Percentiles rank a stretch among this genome's conserved stretches.
Evolutionary conservation across 2,113 vertebrate species (phyloP).

Genomic region (Cavia porcellus): DNA sequence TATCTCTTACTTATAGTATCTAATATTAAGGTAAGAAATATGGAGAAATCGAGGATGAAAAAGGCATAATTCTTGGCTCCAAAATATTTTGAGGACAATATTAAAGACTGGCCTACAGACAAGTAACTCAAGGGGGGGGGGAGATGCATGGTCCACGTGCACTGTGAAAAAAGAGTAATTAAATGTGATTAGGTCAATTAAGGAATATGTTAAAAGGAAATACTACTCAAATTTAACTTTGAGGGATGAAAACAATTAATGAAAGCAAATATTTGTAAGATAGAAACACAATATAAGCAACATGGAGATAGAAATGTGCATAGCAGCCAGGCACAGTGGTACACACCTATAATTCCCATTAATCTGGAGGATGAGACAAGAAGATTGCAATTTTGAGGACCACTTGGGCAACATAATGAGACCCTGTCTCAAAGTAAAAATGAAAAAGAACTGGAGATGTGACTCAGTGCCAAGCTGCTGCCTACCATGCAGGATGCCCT

Average conservation of each 20-base stretch:
- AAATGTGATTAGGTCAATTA: not conserved
- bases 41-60: not conserved
- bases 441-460: not conserved
- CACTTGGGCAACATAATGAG: not conserved
- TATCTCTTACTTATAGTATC: not conserved
- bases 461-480: not conserved
- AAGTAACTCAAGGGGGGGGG: slow-evolving; percentile 5
- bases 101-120: not conserved
- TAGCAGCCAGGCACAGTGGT: not conserved
- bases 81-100: slow-evolving; percentile 35
- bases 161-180: not conserved
- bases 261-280: not conserved
- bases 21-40: not conserved
- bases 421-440: not conserved
- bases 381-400: not conserved
- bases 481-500: not conserved
- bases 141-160: not conserved
- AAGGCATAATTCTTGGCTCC: not conserved
- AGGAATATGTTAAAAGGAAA: not conserved
- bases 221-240: slow-evolving; percentile 12
- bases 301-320: not conserved
- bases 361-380: no score
- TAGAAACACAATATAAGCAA: not conserved
- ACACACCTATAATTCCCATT: no score
- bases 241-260: slow-evolving; percentile 10